Evolutionary conservation across 2,113 vertebrate genomes (phyloP).

Genomic region (Ammodytes dubius): DNA sequence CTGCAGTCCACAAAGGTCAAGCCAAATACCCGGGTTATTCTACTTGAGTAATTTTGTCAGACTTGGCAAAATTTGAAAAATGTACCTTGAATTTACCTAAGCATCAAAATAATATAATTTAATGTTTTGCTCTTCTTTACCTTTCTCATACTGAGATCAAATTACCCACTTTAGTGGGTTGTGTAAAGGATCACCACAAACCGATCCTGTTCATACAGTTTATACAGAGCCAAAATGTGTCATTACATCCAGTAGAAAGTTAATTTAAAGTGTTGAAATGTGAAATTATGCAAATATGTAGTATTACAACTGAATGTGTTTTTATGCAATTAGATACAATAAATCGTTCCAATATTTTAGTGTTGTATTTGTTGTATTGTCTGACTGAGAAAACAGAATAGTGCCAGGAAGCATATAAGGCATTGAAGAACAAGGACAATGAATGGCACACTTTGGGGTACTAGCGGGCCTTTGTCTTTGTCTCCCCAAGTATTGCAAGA

Average conservation of each 20-base stretch:
- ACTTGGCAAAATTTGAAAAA: background rate
- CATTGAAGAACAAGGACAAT: background rate
- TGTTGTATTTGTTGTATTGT: background rate
- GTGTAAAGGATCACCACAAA: background rate
- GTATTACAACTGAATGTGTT: background rate
- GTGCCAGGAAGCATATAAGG: background rate
- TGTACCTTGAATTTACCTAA: background rate
- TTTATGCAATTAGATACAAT: too few species aligned
- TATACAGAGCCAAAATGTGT: background rate
- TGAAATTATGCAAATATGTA: too few species aligned
- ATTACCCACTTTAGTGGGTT: background rate
- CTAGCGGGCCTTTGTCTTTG: background rate
- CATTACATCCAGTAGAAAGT: background rate
- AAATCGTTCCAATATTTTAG: background rate
- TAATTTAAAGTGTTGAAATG: background rate
- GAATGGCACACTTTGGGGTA: background rate
- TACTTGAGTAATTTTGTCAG: background rate
- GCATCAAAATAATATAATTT: background rate
- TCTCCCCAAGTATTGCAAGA: conserved; percentile 50
- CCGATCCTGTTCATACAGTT: too few species aligned
- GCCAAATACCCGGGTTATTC: background rate
- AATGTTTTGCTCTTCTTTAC: background rate
- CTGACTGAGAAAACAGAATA: background rate
- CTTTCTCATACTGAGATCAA: background rate
- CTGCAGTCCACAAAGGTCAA: background rate